phyloP scores from a whole-genome alignment of 2,888 invertebrate genomes.

The Monochamus alternatus region DNA sequence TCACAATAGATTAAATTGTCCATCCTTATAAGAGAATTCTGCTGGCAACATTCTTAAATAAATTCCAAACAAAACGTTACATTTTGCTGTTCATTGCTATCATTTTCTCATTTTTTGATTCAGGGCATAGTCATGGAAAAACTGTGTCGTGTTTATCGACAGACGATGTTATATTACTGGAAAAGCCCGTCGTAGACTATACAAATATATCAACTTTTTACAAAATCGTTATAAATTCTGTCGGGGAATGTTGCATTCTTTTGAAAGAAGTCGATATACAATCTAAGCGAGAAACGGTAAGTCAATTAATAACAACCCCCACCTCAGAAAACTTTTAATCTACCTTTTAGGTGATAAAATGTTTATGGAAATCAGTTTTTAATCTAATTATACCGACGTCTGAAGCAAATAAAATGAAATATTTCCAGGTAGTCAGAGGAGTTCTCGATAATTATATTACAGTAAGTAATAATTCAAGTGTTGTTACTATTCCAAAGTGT shows the following conservation, averaged over 20 bases:
- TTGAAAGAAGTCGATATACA: conserved; percentile 53
- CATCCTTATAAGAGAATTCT: too few relatives aligned
- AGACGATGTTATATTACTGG: conserved; percentile 50
- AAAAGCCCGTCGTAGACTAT: conserved; percentile 55
- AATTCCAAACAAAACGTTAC: too few relatives aligned
- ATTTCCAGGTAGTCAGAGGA: conserved; percentile 45
- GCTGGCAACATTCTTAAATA: too few relatives aligned
- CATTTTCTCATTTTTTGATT: conserved; percentile 8
- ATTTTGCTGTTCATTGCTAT: too few relatives aligned
- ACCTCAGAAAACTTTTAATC: background rate
- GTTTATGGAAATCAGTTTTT: conserved; percentile 57
- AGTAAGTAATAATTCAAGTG: conserved; percentile 23
- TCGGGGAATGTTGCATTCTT: conserved; percentile 57
- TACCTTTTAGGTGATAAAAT: conserved; percentile 54
- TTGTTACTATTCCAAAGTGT: too few relatives aligned
- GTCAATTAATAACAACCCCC: background rate
- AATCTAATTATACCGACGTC: conserved; percentile 46
- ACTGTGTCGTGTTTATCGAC: conserved; percentile 52
- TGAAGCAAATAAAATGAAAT: conserved; percentile 37
- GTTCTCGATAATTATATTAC: conserved; percentile 47
- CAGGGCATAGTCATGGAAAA: conserved; percentile 59
- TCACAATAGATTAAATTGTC: too few relatives aligned
- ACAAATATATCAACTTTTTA: conserved; percentile 58
- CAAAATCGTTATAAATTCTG: conserved; percentile 57
- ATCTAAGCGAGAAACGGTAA: conserved; percentile 49